Conservation (phyloP, 2,797 vertebrate species). For the Melanotaenia trifasciata region DNA sequence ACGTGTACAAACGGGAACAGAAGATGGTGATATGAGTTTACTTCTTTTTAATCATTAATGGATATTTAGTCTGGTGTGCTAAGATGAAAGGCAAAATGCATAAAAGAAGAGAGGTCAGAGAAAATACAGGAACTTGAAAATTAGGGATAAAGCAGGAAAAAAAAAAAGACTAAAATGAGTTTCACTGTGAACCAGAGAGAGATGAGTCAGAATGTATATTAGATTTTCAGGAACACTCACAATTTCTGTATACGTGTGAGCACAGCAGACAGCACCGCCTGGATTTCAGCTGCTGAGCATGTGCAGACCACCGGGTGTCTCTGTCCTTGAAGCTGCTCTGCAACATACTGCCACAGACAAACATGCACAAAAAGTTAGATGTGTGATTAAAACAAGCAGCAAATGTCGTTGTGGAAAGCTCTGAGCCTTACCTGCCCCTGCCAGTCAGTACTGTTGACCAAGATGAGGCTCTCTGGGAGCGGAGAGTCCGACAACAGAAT, state of each 20-base stretch:
- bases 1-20: neutral
- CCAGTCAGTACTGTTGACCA: conserved; percentile 93
- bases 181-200: neutral
- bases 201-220: neutral
- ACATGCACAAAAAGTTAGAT: neutral
- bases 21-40: neutral
- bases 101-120: neutral
- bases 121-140: neutral
- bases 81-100: neutral
- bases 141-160: neutral
- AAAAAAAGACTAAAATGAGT: neutral
- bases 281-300: conserved; percentile 93
- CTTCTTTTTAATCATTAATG: neutral
- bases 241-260: conserved; percentile 97
- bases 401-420: neutral
- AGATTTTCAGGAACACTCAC: conserved; percentile 80
- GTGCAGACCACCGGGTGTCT: conserved; percentile 94
- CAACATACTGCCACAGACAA: conserved; percentile 86
- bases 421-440: conserved; percentile 91
- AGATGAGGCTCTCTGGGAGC: conserved; percentile 93
- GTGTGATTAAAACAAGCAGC: accelerated
- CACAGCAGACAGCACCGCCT: conserved; percentile 93
- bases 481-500: conserved; percentile 92
- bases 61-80: too few relatives aligned
- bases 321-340: conserved; percentile 92